Evolutionary conservation across 2,797 vertebrate species (phyloP).

Genomic region (Crenuchus spilurus): DNA sequence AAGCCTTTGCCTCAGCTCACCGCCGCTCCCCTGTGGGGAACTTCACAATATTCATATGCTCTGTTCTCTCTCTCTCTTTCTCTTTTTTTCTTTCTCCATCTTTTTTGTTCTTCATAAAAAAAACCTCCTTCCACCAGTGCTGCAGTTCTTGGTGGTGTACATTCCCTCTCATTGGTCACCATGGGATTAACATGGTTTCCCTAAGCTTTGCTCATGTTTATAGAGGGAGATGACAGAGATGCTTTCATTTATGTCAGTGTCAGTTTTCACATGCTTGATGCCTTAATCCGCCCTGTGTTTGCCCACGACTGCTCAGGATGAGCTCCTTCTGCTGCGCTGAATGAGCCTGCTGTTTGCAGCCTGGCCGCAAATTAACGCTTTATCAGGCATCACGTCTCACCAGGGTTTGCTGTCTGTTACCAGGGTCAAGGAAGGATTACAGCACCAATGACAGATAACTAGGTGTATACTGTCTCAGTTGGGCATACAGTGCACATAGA

Average conservation of each 20-base stretch:
- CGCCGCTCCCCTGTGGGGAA: slow-evolving; percentile 42
- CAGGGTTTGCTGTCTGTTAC: slow-evolving; percentile 31
- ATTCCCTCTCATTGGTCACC: slow-evolving; percentile 18
- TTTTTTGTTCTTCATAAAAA: slow-evolving; percentile 20
- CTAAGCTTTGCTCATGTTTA: slow-evolving; percentile 33
- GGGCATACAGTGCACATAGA: neutral
- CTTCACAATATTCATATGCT: slow-evolving; percentile 44
- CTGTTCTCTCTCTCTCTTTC: slow-evolving; percentile 48
- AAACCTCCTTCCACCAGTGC: slow-evolving; percentile 57
- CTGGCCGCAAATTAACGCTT: slow-evolving; percentile 41
- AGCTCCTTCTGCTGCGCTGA: slow-evolving; percentile 36
- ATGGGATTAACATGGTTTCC: slow-evolving; percentile 18
- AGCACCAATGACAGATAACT: slow-evolving; percentile 21
- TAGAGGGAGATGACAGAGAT: slow-evolving; percentile 53
- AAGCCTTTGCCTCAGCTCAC: slow-evolving; percentile 59
- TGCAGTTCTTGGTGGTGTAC: slow-evolving; percentile 30
- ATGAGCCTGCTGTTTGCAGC: slow-evolving; percentile 39
- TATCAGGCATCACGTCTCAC: slow-evolving; percentile 39
- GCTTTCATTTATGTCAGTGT: slow-evolving; percentile 55
- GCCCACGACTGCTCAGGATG: slow-evolving; percentile 35
- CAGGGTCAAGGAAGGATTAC: slow-evolving; percentile 35
- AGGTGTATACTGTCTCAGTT: neutral
- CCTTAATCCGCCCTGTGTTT: slow-evolving; percentile 59
- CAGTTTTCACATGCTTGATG: slow-evolving; percentile 59
- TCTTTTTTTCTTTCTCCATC: slow-evolving; percentile 23